A percentile compares a stretch with the other conserved stretches of the same genome.
phyloP scores from a whole-genome alignment of 2,113 vertebrate genomes.

The Psilopogon haemacephalus region DNA sequence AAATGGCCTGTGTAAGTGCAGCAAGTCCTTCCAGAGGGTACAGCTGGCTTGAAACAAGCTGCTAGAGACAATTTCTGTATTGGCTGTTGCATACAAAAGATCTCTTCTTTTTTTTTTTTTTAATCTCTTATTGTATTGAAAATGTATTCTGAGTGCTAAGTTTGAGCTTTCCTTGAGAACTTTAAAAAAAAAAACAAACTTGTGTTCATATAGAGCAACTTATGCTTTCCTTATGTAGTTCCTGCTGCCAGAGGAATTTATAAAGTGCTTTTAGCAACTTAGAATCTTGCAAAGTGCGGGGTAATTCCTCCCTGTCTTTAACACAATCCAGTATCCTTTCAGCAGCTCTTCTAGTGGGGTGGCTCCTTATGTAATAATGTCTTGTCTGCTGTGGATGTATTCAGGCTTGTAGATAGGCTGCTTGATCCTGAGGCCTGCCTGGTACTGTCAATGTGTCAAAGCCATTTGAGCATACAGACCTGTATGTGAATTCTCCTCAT shows the following conservation, averaged over 20 bases:
- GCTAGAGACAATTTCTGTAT: not conserved
- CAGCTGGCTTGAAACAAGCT: conserved; percentile 7
- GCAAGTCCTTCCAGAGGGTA: not conserved
- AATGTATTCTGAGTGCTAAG: not conserved
- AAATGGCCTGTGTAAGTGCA: not conserved
- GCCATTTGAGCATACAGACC: fast-evolving
- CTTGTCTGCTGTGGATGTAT: not conserved
- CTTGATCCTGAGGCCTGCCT: not conserved
- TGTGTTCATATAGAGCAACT: not conserved
- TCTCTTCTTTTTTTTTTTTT: conserved; percentile 35
- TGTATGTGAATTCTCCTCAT: not conserved
- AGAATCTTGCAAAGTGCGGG: not conserved
- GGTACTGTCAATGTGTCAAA: not conserved
- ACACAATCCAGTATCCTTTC: not conserved
- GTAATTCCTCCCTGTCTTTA: not conserved
- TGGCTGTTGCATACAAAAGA: not conserved
- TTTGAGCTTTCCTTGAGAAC: conserved; percentile 43
- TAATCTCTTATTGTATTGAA: conserved; percentile 29
- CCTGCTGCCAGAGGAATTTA: conserved; percentile 43
- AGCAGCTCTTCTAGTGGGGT: not conserved
- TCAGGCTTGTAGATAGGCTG: not conserved
- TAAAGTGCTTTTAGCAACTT: conserved; percentile 29
- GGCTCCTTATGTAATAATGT: not conserved
- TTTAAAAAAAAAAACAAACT: conserved; percentile 16
- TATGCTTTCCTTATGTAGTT: conserved; percentile 58